A percentile compares a stretch with the other conserved stretches of the same genome.
phyloP scores from a whole-genome alignment of 30 jellyfish, hydroid and myxozoan genomes.

The Cassiopea xamachana region DNA sequence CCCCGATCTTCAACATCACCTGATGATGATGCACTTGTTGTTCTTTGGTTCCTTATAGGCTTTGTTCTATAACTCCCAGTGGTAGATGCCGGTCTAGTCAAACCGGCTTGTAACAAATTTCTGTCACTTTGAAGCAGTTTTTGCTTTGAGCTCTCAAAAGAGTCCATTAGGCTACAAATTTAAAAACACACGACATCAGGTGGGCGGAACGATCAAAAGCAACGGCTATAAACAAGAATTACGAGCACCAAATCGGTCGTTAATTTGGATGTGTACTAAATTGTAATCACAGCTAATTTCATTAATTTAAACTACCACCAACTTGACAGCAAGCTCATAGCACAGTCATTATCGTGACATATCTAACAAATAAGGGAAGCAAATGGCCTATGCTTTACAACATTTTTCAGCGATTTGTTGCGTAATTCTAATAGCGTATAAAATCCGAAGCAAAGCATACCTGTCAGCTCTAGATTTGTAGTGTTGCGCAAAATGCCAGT shows the following conservation, averaged over 20 bases:
- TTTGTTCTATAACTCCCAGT: slow-evolving; percentile 51
- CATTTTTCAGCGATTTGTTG: neutral
- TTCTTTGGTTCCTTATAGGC: slow-evolving; percentile 65
- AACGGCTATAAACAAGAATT: neutral
- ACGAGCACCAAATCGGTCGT: neutral
- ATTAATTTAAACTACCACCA: neutral
- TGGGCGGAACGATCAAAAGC: neutral
- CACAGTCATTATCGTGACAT: neutral
- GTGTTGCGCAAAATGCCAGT: slow-evolving; percentile 97
- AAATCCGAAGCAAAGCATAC: slow-evolving; percentile 44
- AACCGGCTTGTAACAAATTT: slow-evolving; percentile 89
- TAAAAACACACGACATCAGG: neutral
- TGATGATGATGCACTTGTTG: slow-evolving; percentile 63
- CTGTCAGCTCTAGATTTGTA: slow-evolving; percentile 80
- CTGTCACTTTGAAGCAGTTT: slow-evolving; percentile 92
- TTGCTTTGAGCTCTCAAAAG: slow-evolving; percentile 91
- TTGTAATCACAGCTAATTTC: neutral
- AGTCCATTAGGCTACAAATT: slow-evolving; percentile 80
- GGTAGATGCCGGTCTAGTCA: slow-evolving; percentile 77
- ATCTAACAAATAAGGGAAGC: neutral
- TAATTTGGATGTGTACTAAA: neutral
- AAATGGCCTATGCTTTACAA: neutral
- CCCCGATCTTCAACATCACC: slow-evolving; percentile 3
- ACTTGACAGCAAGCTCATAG: neutral
- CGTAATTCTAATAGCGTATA: too few species aligned